Conservation (phyloP, 2,888 invertebrate genomes). For the Malthinus seriepunctatus region DNA sequence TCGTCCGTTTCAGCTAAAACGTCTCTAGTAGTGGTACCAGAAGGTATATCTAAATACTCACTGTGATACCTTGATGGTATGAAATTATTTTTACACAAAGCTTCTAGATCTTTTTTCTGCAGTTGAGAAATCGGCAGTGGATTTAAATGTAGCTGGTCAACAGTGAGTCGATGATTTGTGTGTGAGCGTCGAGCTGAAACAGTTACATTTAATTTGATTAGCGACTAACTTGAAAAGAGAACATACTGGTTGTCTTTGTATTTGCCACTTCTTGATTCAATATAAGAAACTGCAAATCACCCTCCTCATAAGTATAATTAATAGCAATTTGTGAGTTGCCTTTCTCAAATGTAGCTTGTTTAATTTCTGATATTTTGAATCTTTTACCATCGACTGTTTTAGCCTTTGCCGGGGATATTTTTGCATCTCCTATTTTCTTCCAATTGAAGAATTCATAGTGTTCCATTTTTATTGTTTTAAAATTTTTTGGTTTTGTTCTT, state of each 20-base stretch:
- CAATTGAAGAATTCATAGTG: constrained; percentile 22
- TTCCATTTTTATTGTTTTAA: constrained; percentile 22
- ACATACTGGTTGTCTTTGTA: too few species aligned
- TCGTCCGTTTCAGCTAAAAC: constrained; percentile 6
- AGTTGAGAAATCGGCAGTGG: not conserved
- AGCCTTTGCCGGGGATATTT: too few species aligned
- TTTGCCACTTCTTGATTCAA: too few species aligned
- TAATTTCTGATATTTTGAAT: too few species aligned
- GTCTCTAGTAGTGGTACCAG: constrained; percentile 7
- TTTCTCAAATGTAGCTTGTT: too few species aligned
- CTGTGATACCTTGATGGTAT: constrained; percentile 8
- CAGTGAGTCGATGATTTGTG: not conserved
- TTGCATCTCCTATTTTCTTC: too few species aligned
- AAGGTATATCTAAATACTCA: constrained; percentile 5
- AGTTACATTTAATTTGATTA: constrained; percentile 4
- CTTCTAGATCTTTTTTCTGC: not conserved
- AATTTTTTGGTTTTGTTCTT: constrained; percentile 25
- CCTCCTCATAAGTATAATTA: too few species aligned
- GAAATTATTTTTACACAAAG: constrained; percentile 4
- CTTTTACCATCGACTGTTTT: too few species aligned
- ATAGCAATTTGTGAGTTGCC: too few species aligned
- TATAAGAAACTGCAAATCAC: too few species aligned
- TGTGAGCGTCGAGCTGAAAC: not conserved
- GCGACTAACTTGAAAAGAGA: too few species aligned
- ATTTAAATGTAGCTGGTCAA: not conserved